A percentile compares a stretch with the other conserved stretches of the same genome.
phyloP scores from a whole-genome alignment of 2,113 vertebrate species.

The Hippolais icterina region DNA sequence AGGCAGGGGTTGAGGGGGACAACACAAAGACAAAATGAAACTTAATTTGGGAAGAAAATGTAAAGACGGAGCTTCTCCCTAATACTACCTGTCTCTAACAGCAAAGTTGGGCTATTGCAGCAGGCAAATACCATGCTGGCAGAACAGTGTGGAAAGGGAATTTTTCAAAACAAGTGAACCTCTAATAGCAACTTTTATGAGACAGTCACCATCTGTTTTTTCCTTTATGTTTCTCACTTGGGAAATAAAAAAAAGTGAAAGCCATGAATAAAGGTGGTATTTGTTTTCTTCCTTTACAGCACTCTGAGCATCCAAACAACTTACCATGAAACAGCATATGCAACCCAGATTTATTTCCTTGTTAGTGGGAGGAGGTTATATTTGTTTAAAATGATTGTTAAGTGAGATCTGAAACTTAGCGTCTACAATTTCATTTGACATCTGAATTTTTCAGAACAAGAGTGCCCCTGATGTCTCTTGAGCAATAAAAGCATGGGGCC shows the following conservation, averaged over 20 bases:
- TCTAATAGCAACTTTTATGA: constrained; percentile 30
- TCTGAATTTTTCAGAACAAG: constrained; percentile 31
- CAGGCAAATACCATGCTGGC: background rate
- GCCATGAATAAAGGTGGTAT: constrained; percentile 5
- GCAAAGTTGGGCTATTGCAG: background rate
- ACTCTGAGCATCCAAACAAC: constrained; percentile 22
- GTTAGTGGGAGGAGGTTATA: background rate
- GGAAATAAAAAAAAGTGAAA: constrained; percentile 2
- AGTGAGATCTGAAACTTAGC: constrained; percentile 18
- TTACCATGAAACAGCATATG: constrained; percentile 26
- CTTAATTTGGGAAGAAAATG: background rate
- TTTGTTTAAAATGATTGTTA: constrained; percentile 48
- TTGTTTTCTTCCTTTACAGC: constrained; percentile 13
- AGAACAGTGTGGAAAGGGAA: background rate
- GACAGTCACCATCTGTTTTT: background rate
- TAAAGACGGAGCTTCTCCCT: background rate
- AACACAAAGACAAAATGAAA: background rate
- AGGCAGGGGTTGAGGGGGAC: background rate
- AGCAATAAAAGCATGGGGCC: constrained; percentile 40
- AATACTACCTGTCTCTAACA: background rate
- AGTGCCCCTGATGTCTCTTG: constrained; percentile 5
- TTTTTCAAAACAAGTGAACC: background rate
- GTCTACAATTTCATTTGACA: constrained; percentile 9
- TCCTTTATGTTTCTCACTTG: constrained; percentile 7
- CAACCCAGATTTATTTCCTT: constrained; percentile 36